These are phyloP conservation scores for Tortricodes alternella DNA, from an alignment of 2,888 invertebrate genomes.

Conservation along the genomic window DNA sequence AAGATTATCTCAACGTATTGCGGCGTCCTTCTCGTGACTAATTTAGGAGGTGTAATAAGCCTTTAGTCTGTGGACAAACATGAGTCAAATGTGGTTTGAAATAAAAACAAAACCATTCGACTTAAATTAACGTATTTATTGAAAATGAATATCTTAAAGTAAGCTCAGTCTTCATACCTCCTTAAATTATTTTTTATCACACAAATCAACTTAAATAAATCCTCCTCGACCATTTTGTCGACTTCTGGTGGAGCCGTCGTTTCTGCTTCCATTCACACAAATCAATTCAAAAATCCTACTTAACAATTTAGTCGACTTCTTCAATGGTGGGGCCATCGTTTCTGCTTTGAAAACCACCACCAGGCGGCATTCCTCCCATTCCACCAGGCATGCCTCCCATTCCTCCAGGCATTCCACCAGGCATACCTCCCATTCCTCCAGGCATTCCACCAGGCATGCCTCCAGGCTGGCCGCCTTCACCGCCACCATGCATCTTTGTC, in stretches of 20 bases:
- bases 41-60: too few species aligned
- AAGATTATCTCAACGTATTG: too few species aligned
- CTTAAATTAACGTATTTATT: slow-evolving; percentile 14
- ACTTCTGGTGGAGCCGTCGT: slow-evolving; percentile 28
- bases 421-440: slow-evolving; percentile 26
- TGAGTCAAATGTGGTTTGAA: too few species aligned
- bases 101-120: too few species aligned
- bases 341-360: slow-evolving; percentile 22
- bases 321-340: slow-evolving; percentile 27
- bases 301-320: slow-evolving; percentile 22
- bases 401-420: slow-evolving; percentile 26
- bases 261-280: slow-evolving; percentile 10
- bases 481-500: slow-evolving; percentile 74
- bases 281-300: slow-evolving; percentile 15
- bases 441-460: slow-evolving; percentile 35
- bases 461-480: slow-evolving; percentile 43
- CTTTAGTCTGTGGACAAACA: too few species aligned
- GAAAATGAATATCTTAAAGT: slow-evolving; percentile 1
- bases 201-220: too few species aligned
- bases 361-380: slow-evolving; percentile 21
- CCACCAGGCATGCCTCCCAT: slow-evolving; percentile 24
- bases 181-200: too few species aligned
- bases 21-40: too few species aligned
- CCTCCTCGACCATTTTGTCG: slow-evolving; percentile 10
- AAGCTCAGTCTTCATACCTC: slow-evolving; percentile 6